Conservation (phyloP, 1,140 invertebrate genomes). For the Calliopsis andreniformis region DNA sequence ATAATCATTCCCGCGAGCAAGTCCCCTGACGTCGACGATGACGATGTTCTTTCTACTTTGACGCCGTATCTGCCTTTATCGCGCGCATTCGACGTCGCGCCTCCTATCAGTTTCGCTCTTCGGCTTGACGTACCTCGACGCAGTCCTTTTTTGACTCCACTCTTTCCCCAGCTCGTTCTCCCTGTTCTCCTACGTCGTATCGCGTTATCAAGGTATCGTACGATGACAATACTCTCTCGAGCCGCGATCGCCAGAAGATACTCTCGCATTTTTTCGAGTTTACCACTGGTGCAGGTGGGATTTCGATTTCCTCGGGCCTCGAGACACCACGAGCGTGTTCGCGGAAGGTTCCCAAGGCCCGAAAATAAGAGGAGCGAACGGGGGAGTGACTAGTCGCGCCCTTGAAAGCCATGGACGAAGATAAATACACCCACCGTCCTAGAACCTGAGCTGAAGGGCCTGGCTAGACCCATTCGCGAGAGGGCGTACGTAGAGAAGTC, state of each 20-base stretch:
- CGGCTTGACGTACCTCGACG: slow-evolving; percentile 38
- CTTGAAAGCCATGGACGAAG: slow-evolving; percentile 58
- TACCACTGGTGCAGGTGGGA: too few relatives aligned
- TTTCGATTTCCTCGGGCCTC: slow-evolving; percentile 29
- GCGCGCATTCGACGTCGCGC: slow-evolving; percentile 42
- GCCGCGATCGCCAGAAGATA: neutral
- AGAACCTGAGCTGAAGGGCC: slow-evolving; percentile 44
- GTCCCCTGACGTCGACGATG: slow-evolving; percentile 59
- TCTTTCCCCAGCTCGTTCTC: slow-evolving; percentile 3
- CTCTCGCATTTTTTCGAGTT: too few relatives aligned
- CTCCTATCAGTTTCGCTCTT: slow-evolving; percentile 45
- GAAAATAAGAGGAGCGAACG: slow-evolving; percentile 31
- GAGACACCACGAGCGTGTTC: slow-evolving; percentile 43
- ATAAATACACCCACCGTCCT: slow-evolving; percentile 63
- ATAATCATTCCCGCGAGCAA: slow-evolving; percentile 50
- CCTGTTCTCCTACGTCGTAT: neutral
- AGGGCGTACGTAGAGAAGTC: slow-evolving; percentile 50
- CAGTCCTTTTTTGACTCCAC: slow-evolving; percentile 43
- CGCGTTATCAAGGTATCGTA: slow-evolving; percentile 18
- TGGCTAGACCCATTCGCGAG: slow-evolving; percentile 36
- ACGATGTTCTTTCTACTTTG: slow-evolving; percentile 60
- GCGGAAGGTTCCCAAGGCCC: slow-evolving; percentile 38
- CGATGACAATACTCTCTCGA: neutral
- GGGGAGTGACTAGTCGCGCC: slow-evolving; percentile 30
- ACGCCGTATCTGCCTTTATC: slow-evolving; percentile 57